A percentile compares a stretch with the other conserved stretches of the same genome.
Conservation (phyloP, 2,797 vertebrate genomes). For the Tragelaphus eurycerus region DNA sequence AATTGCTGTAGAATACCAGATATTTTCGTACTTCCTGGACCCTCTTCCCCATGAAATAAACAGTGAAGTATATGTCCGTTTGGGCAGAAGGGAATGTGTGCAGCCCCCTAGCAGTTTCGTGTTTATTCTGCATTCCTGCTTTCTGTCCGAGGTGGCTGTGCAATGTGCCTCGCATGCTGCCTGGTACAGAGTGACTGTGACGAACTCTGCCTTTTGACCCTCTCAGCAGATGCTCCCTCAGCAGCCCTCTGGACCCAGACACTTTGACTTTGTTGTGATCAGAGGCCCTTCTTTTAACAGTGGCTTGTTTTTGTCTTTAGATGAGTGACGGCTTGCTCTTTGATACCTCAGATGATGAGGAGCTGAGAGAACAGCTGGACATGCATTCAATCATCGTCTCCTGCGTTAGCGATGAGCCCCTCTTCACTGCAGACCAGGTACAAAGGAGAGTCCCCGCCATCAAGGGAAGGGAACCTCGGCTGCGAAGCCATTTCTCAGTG, state of each 20-base stretch:
- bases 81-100: background rate
- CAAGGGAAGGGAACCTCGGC: background rate
- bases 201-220: background rate
- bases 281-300: background rate
- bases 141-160: background rate
- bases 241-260: background rate
- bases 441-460: background rate
- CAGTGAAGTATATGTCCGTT: background rate
- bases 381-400: slow-evolving; percentile 99
- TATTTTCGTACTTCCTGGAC: background rate
- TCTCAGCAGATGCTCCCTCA: background rate
- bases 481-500: background rate
- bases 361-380: slow-evolving; percentile 96
- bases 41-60: background rate
- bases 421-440: slow-evolving; percentile 98
- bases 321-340: slow-evolving; percentile 89
- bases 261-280: background rate
- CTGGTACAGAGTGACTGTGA: background rate
- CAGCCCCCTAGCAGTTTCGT: background rate
- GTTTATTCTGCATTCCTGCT: background rate
- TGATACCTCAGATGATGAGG: slow-evolving; percentile 96
- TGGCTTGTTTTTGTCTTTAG: slow-evolving; percentile 71
- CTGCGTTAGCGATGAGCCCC: slow-evolving; percentile 93
- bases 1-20: background rate
- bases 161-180: too few species aligned